Evolutionary conservation across 92 coral and sea anemone genomes (phyloP).

Genomic region (Umimayanthus chanpuru): DNA sequence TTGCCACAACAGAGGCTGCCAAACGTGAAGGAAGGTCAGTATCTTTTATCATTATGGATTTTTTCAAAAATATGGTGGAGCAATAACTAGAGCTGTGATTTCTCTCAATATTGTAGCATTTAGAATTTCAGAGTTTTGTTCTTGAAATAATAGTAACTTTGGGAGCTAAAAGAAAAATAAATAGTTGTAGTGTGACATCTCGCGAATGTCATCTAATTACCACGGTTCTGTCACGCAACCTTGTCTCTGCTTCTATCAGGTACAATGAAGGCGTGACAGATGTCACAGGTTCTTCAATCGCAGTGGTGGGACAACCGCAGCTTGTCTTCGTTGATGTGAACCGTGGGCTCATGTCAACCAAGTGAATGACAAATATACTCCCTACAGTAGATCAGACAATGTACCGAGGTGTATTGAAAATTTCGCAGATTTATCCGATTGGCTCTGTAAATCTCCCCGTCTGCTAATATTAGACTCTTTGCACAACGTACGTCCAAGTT

Average conservation of each 20-base stretch:
- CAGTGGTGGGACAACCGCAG: slow-evolving; percentile 74
- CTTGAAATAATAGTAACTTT: too few relatives aligned
- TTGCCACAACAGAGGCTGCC: slow-evolving; percentile 84
- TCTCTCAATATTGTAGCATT: too few relatives aligned
- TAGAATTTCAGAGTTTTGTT: too few relatives aligned
- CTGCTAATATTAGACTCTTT: too few relatives aligned
- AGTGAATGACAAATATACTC: slow-evolving; percentile 52
- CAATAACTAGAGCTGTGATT: background rate
- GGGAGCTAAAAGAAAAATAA: too few relatives aligned
- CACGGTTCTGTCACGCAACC: background rate
- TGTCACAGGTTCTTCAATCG: slow-evolving; percentile 86
- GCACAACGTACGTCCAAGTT: too few relatives aligned
- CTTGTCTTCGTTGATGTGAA: slow-evolving; percentile 85
- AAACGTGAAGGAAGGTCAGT: slow-evolving; percentile 97
- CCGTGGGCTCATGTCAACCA: slow-evolving; percentile 88
- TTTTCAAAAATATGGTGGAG: background rate
- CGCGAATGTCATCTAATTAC: background rate
- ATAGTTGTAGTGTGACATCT: too few relatives aligned
- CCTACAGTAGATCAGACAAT: too few relatives aligned
- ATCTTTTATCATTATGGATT: too few relatives aligned
- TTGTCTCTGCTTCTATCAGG: slow-evolving; percentile 44
- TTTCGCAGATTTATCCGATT: too few relatives aligned
- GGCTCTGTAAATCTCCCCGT: too few relatives aligned
- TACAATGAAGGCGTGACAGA: slow-evolving; percentile 97
- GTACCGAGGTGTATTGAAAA: too few relatives aligned